Percentiles rank a stretch among this genome's conserved stretches.
These are phyloP conservation scores for Ptychodera flava DNA, from an alignment of 35 echinoderm and acorn worm genomes.

Conservation along the genomic window DNA sequence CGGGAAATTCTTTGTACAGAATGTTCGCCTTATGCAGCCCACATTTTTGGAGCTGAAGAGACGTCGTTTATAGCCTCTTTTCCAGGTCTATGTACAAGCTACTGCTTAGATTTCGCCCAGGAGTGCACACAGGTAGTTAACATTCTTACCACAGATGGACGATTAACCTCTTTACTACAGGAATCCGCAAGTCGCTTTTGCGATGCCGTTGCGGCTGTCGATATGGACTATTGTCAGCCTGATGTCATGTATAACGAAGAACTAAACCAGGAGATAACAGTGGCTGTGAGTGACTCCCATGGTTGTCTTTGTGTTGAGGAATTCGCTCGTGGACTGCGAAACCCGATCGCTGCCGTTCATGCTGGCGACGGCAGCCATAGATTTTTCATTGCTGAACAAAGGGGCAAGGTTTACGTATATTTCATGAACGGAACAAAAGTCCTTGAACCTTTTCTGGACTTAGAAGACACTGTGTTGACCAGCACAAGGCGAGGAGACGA, in stretches of 20 bases:
- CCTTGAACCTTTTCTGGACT: not conserved
- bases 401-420: not conserved
- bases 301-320: not conserved
- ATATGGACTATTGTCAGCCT: conserved; percentile 80
- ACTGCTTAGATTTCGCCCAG: conserved; percentile 57
- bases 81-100: conserved; percentile 68
- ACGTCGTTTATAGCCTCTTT: conserved; percentile 21
- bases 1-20: conserved; percentile 86
- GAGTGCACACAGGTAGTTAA: conserved; percentile 48
- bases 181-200: conserved; percentile 41
- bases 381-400: not conserved
- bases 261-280: not conserved
- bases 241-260: conserved; percentile 35
- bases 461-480: not conserved
- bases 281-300: not conserved
- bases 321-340: not conserved
- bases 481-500: not conserved
- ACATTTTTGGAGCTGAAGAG: conserved; percentile 45
- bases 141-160: conserved; percentile 32
- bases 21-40: conserved; percentile 82
- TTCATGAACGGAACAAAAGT: not conserved
- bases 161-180: conserved; percentile 19
- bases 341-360: not conserved
- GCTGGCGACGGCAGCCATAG: not conserved
- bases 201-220: conserved; percentile 24